Base-by-base conservation (phyloP, 2,113 vertebrate species). In the Proteles cristata region DNA sequence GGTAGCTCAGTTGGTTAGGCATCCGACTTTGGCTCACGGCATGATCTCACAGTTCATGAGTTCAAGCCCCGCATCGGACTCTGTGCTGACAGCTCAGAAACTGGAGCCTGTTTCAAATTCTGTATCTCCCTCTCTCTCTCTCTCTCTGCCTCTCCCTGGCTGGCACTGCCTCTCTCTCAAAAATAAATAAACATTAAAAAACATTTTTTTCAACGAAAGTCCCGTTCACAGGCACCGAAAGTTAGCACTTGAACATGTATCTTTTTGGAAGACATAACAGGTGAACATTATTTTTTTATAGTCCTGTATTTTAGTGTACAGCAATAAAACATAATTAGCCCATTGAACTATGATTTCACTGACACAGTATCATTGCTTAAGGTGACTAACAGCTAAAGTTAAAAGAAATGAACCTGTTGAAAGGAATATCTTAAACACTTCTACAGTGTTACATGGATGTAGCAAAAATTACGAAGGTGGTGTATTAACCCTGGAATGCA, bases 361-460 rank as follows among this genome's bases (percentile, higher is more conserved):
- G 74, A 71, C 80, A 63, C 0, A 1, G 2, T 80, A 85, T 58
- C 50, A 66, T 65, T 82, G 68, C 61, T 89, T 90, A 71, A 39
- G n/a, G 58, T 35, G 33, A 86, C 48, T 81, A 53, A 95, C 58
- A 74, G 25, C 50, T 93, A 25, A n/a, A 45, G 14, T 90, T 76
- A 79, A 89, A 93, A 86, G 94, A 94, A 91, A 94, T 50, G 33
- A 95, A 55, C 58, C 19, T 0, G 7, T 33, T 63, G 26, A 83
- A 93, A 96, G 74, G 43, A 66, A 11, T 39, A 61, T 66, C 65
- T 81, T 28, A 28, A 74, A 95, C 31, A 65, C 25, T 28, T 83
- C 43, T 14, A 0, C 2, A 33, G 31, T 81, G 45, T 87, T 89
- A 81, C 5, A 71, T 45, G 83, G 43, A 89, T 33, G 74, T 2